phyloP scores from a whole-genome alignment of 2,888 invertebrate genomes.

The Eulithis testata region DNA sequence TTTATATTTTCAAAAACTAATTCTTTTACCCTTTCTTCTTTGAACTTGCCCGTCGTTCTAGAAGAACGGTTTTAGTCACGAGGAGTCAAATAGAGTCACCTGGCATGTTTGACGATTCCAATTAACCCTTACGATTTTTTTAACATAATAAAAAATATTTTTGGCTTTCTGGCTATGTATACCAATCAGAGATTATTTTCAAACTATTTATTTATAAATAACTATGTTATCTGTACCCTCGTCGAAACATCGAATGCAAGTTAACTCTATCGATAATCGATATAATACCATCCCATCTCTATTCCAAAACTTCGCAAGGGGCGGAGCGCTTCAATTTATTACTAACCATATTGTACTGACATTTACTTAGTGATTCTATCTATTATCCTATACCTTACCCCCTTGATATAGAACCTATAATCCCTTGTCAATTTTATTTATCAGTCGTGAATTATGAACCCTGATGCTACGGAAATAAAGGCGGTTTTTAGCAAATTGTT shows the following conservation, averaged over 20 bases:
- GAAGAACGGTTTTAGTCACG: no score
- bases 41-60: no score
- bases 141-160: no score
- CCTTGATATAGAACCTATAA: slow-evolving; percentile 42
- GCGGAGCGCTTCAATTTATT: slow-evolving; percentile 71
- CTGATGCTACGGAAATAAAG: neutral
- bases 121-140: neutral
- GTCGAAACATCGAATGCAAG: no score
- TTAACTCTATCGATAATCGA: neutral
- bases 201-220: no score
- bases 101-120: neutral
- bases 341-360: slow-evolving; percentile 72
- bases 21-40: no score
- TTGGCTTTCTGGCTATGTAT: no score
- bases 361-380: slow-evolving; percentile 28
- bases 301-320: slow-evolving; percentile 51
- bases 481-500: slow-evolving; percentile 12
- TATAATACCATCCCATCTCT: slow-evolving; percentile 46
- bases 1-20: no score
- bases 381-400: slow-evolving; percentile 37
- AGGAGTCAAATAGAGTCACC: no score
- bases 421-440: slow-evolving; percentile 22
- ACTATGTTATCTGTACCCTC: no score
- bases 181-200: no score
- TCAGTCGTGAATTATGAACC: slow-evolving; percentile 5